phyloP scores from a whole-genome alignment of 1,140 invertebrate genomes.

The Trichonephila clavata region DNA sequence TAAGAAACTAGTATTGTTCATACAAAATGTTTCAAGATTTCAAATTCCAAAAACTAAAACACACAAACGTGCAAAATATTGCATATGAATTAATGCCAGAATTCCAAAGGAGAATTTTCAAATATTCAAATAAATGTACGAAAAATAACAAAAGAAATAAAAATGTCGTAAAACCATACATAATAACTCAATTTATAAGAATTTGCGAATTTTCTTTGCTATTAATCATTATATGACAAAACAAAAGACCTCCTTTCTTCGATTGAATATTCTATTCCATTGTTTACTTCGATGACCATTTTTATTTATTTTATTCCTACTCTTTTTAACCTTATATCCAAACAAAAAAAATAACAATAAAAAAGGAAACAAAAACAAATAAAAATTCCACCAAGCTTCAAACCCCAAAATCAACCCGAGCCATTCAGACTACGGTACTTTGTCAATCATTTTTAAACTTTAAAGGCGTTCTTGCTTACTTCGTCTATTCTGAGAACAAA shows the following conservation, averaged over 20 bases:
- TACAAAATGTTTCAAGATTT: too few species aligned
- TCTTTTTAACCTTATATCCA: background rate
- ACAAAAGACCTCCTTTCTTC: background rate
- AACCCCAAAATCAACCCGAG: background rate
- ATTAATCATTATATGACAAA: background rate
- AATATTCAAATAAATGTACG: too few species aligned
- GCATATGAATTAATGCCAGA: too few species aligned
- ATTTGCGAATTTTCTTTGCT: background rate
- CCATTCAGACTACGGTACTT: background rate
- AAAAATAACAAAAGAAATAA: too few species aligned
- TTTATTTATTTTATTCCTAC: background rate
- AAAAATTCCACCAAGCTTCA: background rate
- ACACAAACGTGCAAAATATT: too few species aligned
- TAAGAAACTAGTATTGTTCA: too few species aligned
- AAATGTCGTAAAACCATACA: too few species aligned
- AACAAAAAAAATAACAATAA: background rate
- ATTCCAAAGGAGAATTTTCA: too few species aligned
- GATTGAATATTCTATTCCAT: background rate
- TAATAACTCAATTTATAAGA: background rate
- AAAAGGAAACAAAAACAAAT: background rate
- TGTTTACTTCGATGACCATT: background rate
- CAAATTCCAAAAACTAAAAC: too few species aligned
- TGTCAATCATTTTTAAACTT: background rate
- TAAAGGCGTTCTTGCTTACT: background rate
- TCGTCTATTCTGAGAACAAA: conserved; percentile 1